Evolutionary conservation across 2,888 invertebrate genomes (phyloP), one percentile per base, ranked within the genome.

Genomic region (Lottia gigantea): DNA sequence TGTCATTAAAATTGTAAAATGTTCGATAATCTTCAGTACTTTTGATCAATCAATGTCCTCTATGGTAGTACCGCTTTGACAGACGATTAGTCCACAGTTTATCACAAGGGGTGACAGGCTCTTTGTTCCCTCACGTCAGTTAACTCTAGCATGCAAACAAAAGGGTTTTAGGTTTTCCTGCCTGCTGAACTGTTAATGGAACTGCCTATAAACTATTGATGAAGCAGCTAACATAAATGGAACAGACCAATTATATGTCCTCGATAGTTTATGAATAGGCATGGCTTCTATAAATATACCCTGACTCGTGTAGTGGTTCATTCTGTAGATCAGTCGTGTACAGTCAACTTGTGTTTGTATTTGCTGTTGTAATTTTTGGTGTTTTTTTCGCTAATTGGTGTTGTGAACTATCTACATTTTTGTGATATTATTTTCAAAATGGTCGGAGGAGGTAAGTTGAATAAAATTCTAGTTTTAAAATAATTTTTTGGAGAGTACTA

Each of bases 281-380:
- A 69, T 69, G 40, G 65, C 47, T 40, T 64, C 69, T 69, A 69
- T 69, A 69, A 69, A 69, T 69, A 68, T 68, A 68, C 64, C 47
- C 47, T 12, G 49, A 61, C 15, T 25, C 40, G n/a, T 47, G 55
- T 61, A 40, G 40, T 19, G 23, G 61, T 55, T 55, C 23, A 55
- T 55, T 55, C 55, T 55, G 55, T 55, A 40, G 49, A 25, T 46
- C 62, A 64, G 69, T 64, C 26, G 64, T 47, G 49, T 64, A 25
- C 62, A 46, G 55, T 69, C 40, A n/a, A 49, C 61, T 65, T 49
- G 62, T 31, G 68, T 65, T 64, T 65, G 69, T 69, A 61, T 69
- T 63, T 23, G 25, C 55, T 64, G 61, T 64, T 69, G 65, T 69
- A 23, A 23, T 25, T 40, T 31, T 65, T 46, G 63, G 25, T 19